phyloP scores from a whole-genome alignment of 2,113 vertebrate genomes.

The Oriolus oriolus region DNA sequence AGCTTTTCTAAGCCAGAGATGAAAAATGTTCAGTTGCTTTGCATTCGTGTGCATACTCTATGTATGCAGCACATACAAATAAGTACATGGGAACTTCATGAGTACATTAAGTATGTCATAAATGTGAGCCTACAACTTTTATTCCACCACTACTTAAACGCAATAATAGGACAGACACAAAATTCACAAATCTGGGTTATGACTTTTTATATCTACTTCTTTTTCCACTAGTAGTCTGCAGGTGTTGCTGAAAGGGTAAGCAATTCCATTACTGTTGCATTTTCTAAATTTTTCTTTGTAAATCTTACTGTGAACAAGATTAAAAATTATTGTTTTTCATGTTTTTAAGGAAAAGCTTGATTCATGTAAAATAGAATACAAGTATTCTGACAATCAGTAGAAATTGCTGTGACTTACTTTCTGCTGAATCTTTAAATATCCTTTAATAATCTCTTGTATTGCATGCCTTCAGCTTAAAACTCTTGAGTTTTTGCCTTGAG shows the following conservation, averaged over 20 bases:
- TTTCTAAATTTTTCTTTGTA: not conserved
- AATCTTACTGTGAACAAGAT: not conserved
- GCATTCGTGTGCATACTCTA: accelerated
- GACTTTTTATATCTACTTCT: not conserved
- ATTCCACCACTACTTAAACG: not conserved
- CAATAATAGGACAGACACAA: not conserved
- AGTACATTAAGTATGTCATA: not conserved
- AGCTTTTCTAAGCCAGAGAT: not conserved
- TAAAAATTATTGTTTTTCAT: not conserved
- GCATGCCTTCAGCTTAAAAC: not conserved
- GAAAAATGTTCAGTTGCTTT: accelerated
- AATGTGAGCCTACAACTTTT: not conserved
- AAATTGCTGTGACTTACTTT: not conserved
- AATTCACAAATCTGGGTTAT: not conserved
- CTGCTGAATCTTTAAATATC: not conserved
- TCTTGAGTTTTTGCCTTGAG: not conserved
- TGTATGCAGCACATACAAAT: not conserved
- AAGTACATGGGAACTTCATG: not conserved
- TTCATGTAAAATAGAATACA: not conserved
- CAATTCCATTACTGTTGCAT: not conserved
- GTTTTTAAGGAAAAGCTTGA: not conserved
- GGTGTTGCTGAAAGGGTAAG: not conserved
- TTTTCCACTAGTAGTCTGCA: not conserved
- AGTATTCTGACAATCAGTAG: not conserved
- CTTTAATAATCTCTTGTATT: not conserved